A percentile compares a stretch with the other conserved stretches of the same genome.
These are phyloP conservation scores for Zhuqinia jingwanae DNA, from an alignment of 2,888 invertebrate genomes.

Conservation along the genomic window DNA sequence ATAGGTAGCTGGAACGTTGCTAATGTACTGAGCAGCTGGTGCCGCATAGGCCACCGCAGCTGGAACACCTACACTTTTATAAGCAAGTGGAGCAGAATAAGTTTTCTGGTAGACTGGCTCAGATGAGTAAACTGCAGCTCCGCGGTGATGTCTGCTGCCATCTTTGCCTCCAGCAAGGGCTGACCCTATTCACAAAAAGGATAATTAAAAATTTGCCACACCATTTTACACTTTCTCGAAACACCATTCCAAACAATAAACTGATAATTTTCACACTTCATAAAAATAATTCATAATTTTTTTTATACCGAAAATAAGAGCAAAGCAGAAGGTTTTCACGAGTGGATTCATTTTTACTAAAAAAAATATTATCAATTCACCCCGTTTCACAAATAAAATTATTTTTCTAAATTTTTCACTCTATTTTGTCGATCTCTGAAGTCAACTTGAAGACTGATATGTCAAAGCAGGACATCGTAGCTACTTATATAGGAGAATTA, in stretches of 20 bases:
- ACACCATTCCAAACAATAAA: too few relatives aligned
- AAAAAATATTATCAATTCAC: background rate
- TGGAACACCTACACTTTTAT: conserved; percentile 14
- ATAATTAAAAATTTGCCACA: background rate
- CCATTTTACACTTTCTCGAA: background rate
- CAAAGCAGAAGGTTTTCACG: conserved; percentile 23
- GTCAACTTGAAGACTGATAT: conserved; percentile 25
- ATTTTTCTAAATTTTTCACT: background rate
- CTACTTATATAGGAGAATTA: conserved; percentile 44
- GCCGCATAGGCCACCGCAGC: background rate
- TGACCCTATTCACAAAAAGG: background rate
- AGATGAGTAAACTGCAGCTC: background rate
- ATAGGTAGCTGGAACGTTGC: background rate
- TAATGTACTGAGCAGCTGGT: background rate
- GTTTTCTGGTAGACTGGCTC: conserved; percentile 25
- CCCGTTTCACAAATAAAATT: background rate
- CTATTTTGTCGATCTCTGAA: conserved; percentile 12
- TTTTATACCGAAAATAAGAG: conserved; percentile 37
- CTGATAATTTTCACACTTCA: background rate
- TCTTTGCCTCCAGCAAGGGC: conserved; percentile 8
- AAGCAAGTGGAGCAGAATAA: conserved; percentile 34
- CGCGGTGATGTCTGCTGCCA: background rate
- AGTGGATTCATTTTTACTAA: conserved; percentile 44
- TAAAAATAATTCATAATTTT: background rate
- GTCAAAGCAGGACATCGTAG: background rate